Percentiles rank a stretch among this genome's conserved stretches.
Conservation (phyloP, 2,113 vertebrate species). For the Pelusios castaneus region DNA sequence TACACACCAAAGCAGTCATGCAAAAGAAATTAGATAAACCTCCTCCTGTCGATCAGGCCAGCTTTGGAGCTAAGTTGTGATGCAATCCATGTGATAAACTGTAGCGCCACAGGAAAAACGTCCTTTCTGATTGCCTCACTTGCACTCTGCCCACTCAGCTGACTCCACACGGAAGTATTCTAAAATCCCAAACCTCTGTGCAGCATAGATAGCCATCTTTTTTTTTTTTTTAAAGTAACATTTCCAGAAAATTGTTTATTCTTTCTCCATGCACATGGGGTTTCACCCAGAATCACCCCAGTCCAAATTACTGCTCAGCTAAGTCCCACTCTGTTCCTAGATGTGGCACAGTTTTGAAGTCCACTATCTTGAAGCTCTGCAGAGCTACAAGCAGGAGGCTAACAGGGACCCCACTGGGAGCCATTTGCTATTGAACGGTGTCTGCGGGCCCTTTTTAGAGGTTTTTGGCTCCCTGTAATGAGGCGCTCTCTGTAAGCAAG, state of each 20-base stretch:
- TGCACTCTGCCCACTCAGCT: neutral
- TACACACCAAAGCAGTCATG: neutral
- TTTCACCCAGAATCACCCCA: slow-evolving; percentile 30
- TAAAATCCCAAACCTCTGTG: neutral
- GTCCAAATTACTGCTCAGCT: neutral
- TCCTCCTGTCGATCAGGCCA: neutral
- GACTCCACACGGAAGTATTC: neutral
- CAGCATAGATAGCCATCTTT: rapidly evolving
- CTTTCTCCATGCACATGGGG: slow-evolving; percentile 3
- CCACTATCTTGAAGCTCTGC: neutral
- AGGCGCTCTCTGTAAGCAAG: neutral
- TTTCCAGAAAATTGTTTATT: slow-evolving; percentile 20
- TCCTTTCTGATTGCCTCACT: neutral
- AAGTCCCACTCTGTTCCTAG: neutral
- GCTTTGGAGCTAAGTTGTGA: neutral
- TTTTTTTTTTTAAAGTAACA: neutral
- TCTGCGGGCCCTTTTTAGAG: neutral
- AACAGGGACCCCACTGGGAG: neutral
- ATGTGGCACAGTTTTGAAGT: neutral
- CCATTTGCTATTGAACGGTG: neutral
- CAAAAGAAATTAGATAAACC: neutral
- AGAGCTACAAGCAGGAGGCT: neutral
- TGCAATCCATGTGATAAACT: neutral
- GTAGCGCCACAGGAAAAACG: neutral
- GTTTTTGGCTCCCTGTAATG: neutral